A percentile compares a stretch with the other conserved stretches of the same genome.
phyloP scores from a whole-genome alignment of 2,797 vertebrate species.

The Kryptopterus vitreolus region DNA sequence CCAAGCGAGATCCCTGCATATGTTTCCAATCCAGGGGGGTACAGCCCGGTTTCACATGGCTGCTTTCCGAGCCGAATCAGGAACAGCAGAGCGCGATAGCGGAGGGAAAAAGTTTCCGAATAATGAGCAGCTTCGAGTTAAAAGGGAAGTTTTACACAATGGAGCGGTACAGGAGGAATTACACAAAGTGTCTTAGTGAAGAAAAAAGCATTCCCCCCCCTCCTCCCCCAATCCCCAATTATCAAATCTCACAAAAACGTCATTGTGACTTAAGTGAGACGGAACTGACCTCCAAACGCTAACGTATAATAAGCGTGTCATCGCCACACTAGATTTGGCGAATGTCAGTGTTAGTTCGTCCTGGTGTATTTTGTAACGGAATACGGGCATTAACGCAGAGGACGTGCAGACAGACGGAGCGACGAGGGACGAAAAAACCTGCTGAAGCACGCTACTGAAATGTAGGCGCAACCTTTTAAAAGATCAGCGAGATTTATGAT shows the following conservation, averaged over 20 bases:
- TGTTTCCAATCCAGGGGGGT: conserved; percentile 5
- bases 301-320: neutral
- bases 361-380: neutral
- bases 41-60: neutral
- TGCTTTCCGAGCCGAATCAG: conserved; percentile 1
- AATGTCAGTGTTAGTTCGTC: neutral
- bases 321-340: neutral
- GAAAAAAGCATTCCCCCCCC: too few species aligned
- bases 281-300: neutral
- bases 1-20: neutral
- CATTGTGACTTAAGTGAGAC: neutral
- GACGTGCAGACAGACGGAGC: neutral
- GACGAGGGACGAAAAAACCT: neutral
- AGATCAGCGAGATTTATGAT: conserved; percentile 2
- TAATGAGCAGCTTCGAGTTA: neutral
- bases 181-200: neutral
- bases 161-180: neutral
- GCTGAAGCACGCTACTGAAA: conserved; percentile 3
- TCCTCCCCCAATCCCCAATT: neutral
- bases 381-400: neutral
- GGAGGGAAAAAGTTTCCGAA: conserved; percentile 3
- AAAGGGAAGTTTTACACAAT: neutral
- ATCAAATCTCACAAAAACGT: neutral
- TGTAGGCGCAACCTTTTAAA: conserved; percentile 8
- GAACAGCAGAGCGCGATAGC: neutral